Evolutionary conservation across 2,113 vertebrate genomes (phyloP), one percentile per base, ranked within the genome.

Genomic region (Glaucidium brasilianum): DNA sequence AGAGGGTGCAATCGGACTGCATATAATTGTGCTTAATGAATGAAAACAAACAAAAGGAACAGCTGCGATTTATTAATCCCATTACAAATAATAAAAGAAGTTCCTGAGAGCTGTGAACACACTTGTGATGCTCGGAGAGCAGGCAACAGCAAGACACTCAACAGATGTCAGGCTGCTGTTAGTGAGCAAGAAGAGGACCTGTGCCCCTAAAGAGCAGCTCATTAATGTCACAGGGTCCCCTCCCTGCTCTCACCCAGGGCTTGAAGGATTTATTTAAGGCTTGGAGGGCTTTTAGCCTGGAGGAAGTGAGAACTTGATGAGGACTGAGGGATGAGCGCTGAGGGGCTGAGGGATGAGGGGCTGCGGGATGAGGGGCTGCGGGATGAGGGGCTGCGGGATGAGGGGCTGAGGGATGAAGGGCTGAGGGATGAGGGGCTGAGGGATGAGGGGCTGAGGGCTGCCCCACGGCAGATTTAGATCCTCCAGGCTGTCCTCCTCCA

Each of bases 41-140:
- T 97, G 97, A 96, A 96, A 97, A 97, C 97, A 98, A 97, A 97
- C 97, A 98, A 98, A 98, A 93, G 96, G 97, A 98, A 96, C 98
- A 98, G 98, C 98, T 98, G 98, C 62, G 96, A 97, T 98, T 98
- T 98, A 98, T 98, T 98, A 98, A 97, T 98, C 97, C 96, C 97
- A 97, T 98, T 97, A 98, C 97, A 94, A 97, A 97, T 96, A 96
- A 97, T 95, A 97, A 96, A 97, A 97, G 94, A 97, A 97, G 97
- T 96, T 98, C 97, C 97, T 95, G 91, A 96, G 96, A 97, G 95
- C 96, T 97, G 95, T 63, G 95, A 97, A 97, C 83, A 96, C 92
- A 95, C 85, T 97, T 93, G 95, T 71, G 95, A 84, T 91, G 91
- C 92, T 96, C 27, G 0, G 56, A 88, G 80, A 95, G 89, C 18